Base-by-base conservation (phyloP, 2,888 invertebrate species). In the Microctonus hyperodae region DNA sequence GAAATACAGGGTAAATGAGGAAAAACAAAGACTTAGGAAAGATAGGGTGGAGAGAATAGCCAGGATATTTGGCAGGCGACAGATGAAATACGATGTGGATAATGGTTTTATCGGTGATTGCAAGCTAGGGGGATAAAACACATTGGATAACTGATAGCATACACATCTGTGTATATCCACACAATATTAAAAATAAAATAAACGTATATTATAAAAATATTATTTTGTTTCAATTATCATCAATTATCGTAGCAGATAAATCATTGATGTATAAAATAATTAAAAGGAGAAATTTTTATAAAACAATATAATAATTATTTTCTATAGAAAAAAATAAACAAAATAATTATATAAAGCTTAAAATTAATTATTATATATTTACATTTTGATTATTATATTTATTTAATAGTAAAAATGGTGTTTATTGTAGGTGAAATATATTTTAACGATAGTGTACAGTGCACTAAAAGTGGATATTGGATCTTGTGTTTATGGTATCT, bases 71-170 rank as follows among this genome's bases (percentile, higher is more conserved):
- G 51, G 62, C 51, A 53, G 35, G 62, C 62, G 33, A 55, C 70
- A 68, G 71, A 71, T 72, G 70, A 74, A 72, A 72, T 68, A 70
- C 70, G 69, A 73, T 69, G 70, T 69, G 67, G 65, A 75, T 75
- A 75, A 75, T 72, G 74, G 74, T 74, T 75, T 74, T 75, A 75
- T 73, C 73, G 67, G 59, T 64, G 70, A 74, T 74, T 72, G 69
- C 70, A 67, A 69, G 67, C 70, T 65, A 69, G 67, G 62, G 62
- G 70, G 69, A 68, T 68, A 70, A 67, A 74, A 74, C 72, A 70
- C 70, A 69, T 68, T 64, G 71, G 71, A 72, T 74, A 72, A 71
- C 72, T 71, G 71, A 74, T 72, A 74, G 70, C 69, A 69, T 65
- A 59, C 61, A 63, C 53, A 56, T 65, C 57, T 64, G 64, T 64